Percentiles rank a stretch among this genome's conserved stretches.
These are phyloP conservation scores for Turdus rufiventris DNA, from an alignment of 2,113 vertebrate species.

Conservation along the genomic window DNA sequence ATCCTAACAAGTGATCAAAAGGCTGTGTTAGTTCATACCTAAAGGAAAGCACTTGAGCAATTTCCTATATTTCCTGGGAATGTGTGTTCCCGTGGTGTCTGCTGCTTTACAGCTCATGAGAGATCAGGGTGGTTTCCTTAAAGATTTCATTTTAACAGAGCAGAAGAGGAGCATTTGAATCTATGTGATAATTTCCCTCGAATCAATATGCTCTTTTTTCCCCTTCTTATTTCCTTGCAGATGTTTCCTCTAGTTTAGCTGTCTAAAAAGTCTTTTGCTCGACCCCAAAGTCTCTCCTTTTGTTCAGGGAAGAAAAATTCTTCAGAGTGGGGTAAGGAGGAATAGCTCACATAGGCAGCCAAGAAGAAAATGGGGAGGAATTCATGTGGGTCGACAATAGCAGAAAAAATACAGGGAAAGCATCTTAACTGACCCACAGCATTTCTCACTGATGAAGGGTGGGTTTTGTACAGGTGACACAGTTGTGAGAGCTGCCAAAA, in stretches of 20 bases:
- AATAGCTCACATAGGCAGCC: not conserved
- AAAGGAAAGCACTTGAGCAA: not conserved
- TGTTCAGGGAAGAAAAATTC: not conserved
- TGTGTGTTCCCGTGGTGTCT: not conserved
- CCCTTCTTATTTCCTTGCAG: not conserved
- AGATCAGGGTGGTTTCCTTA: not conserved
- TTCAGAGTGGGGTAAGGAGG: not conserved
- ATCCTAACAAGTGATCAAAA: not conserved
- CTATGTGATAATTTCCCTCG: not conserved
- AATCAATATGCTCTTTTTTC: not conserved
- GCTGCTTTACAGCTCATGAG: not conserved
- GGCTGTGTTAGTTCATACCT: not conserved
- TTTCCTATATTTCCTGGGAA: not conserved
- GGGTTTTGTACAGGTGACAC: not conserved
- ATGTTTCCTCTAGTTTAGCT: not conserved
- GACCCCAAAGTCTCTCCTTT: not conserved
- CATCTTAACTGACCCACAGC: not conserved
- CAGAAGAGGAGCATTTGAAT: not conserved
- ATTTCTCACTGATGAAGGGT: not conserved
- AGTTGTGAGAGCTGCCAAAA: not conserved
- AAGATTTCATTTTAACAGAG: not conserved
- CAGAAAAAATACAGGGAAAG: not conserved
- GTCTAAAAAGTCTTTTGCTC: not conserved
- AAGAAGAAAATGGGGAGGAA: not conserved
- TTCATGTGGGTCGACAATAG: rapidly evolving